Percentiles rank a stretch among this genome's conserved stretches.
Evolutionary conservation across 2,797 vertebrate genomes (phyloP).

Genomic region (Enteromius afrohamiltoni): DNA sequence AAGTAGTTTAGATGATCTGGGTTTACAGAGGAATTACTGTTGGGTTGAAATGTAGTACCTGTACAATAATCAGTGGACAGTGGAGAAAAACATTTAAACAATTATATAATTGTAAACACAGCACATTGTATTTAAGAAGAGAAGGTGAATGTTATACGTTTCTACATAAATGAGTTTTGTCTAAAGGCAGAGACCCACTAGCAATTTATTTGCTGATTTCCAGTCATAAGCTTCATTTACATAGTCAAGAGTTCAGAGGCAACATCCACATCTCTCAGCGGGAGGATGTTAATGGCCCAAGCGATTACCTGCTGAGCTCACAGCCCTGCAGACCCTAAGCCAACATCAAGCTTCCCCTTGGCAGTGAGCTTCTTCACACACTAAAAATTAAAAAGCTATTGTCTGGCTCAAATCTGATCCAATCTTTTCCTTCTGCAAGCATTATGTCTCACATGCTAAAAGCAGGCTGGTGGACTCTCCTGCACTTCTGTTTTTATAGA

Average conservation of each 20-base stretch:
- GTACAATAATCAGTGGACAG: background rate
- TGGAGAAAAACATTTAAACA: background rate
- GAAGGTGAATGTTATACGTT: background rate
- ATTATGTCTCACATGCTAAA: background rate
- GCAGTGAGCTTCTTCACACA: background rate
- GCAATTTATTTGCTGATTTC: background rate
- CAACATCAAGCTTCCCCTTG: background rate
- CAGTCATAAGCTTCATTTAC: background rate
- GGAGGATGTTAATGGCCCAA: background rate
- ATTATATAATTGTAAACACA: conserved; percentile 19
- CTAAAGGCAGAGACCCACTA: background rate
- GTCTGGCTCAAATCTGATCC: background rate
- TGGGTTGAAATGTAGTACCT: conserved; percentile 99
- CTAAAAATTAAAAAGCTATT: background rate
- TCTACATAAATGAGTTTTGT: background rate
- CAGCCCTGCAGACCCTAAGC: background rate
- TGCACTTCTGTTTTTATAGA: background rate
- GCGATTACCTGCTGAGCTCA: background rate
- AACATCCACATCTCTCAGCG: background rate
- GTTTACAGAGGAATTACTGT: conserved; percentile 98
- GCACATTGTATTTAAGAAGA: background rate
- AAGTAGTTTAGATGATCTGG: conserved; percentile 99
- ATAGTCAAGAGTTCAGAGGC: background rate
- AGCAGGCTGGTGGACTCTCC: background rate
- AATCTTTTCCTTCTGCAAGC: background rate